Evolutionary conservation across 2,113 vertebrate genomes (phyloP).

Genomic region (Lepidothrix coronata): DNA sequence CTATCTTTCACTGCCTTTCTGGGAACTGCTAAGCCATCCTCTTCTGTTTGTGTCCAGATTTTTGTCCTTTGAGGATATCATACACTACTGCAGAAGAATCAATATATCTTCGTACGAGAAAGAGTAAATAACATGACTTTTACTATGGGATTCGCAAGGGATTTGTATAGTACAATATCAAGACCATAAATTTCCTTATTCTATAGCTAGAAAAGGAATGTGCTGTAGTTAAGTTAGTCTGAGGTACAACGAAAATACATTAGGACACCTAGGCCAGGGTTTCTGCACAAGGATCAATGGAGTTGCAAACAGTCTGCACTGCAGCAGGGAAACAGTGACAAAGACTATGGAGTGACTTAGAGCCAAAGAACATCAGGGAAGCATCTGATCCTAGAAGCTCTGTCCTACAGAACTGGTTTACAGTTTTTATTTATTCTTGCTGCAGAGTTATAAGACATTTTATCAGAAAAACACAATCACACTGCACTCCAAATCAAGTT

Average conservation of each 20-base stretch:
- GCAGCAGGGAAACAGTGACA: neutral
- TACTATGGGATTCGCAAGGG: neutral
- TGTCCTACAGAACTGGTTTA: neutral
- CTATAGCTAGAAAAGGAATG: neutral
- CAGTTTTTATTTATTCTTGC: neutral
- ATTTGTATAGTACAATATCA: neutral
- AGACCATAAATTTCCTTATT: neutral
- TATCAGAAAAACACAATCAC: neutral
- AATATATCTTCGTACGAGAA: neutral
- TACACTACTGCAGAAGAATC: neutral
- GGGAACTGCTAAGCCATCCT: neutral
- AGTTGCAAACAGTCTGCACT: neutral
- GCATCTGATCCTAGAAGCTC: neutral
- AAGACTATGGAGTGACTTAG: neutral
- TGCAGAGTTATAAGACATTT: neutral
- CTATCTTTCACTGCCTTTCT: neutral
- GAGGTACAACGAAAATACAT: neutral
- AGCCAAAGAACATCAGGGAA: neutral
- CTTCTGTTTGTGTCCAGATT: neutral
- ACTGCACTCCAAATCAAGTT: neutral
- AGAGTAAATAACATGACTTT: neutral
- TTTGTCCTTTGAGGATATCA: neutral
- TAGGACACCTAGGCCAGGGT: neutral
- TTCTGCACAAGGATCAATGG: neutral
- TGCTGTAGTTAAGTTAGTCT: neutral